Evolutionary conservation across 2,113 vertebrate species (phyloP), one percentile per base, ranked within the genome.

Genomic region (Drymodes brunneopygia): DNA sequence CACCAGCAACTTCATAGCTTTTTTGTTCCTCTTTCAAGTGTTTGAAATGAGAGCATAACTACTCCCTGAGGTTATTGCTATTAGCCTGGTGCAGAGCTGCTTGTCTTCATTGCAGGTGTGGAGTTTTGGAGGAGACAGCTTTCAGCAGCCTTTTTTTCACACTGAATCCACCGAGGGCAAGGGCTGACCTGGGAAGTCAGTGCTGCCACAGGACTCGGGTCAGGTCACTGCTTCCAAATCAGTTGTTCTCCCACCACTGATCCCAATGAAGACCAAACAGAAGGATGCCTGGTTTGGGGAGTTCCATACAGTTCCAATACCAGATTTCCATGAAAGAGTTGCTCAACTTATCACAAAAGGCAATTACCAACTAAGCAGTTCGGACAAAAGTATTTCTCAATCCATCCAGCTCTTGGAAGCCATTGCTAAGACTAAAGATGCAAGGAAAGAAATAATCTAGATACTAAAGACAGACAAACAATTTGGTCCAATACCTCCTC

Each of bases 1-100:
- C 92, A 97, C 24, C 75, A 38, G 38, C 75, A 92, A 90, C 82
- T 90, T 92, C 82, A 64, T 78, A 64, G 71, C 72, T 66, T 86
- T 95, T 91, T 88, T 93, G 85, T 90, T 81, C 85, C 22, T 81
- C 80, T 88, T 96, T 96, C 85, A 91, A 96, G 92, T 57, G 72
- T 92, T 95, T 74, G 79, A 90, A 94, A 93, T 61, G 40, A 94
- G 85, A 88, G 53, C 21, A 19, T 86, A 93, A 88, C 92, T 83
- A 65, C 67, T 94, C 71, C 88, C 88, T 1, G 8, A 95, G 93
- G 94, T 90, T 96, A 44, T 24, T 29, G 88, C 50, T 73, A 60
- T 93, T 93, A 79, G 67, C 47, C 23, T 67, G 20, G 54, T 22
- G 28, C 56, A 90, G 85, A 83, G 57, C 79, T 86, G 67, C 75